phyloP scores from a whole-genome alignment of 1,140 invertebrate genomes.

The Diuraphis noxia region DNA sequence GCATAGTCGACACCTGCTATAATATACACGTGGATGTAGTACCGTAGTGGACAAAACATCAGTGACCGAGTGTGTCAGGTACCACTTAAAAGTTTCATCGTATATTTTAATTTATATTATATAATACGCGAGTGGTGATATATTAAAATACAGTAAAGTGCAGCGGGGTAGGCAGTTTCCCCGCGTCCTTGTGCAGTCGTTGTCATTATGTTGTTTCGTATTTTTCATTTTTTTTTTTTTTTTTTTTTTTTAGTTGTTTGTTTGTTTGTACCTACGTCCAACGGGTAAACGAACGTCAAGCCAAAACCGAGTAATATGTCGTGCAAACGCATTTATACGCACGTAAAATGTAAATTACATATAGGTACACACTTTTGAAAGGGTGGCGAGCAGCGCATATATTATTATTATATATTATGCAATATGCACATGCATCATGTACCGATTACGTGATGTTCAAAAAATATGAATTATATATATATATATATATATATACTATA shows the following conservation, averaged over 20 bases:
- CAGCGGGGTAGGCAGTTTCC: background rate
- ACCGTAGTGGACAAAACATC: no score
- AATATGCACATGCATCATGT: background rate
- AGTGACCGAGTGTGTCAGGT: no score
- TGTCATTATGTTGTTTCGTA: no score
- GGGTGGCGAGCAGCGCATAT: background rate
- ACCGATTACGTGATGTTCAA: background rate
- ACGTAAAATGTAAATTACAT: background rate
- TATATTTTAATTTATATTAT: no score
- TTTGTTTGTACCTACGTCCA: no score
- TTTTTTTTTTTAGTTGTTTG: background rate
- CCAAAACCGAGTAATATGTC: background rate
- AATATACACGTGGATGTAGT: no score
- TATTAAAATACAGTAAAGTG: no score
- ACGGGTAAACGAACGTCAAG: background rate
- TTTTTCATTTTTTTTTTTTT: no score
- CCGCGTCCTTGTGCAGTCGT: background rate
- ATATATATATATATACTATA: no score
- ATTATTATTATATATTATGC: background rate
- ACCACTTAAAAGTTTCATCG: no score
- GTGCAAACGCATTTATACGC: background rate
- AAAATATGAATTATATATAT: background rate
- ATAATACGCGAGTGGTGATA: no score
- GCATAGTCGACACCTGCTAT: no score
- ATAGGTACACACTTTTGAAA: background rate